Evolutionary conservation across 2,113 vertebrate genomes (phyloP).

Genomic region (Arothron firmamentum): DNA sequence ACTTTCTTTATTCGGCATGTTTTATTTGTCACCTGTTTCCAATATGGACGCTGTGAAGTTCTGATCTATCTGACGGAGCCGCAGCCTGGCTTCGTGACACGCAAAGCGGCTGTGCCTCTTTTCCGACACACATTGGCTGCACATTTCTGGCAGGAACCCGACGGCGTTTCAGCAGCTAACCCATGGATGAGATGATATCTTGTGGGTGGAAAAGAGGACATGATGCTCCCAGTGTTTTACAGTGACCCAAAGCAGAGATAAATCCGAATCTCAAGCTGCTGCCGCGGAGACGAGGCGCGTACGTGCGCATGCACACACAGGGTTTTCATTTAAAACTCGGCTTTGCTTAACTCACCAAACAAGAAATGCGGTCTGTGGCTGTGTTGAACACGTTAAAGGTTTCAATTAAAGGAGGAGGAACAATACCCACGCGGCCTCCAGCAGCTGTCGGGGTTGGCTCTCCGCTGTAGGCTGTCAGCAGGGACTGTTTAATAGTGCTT

Average conservation of each 20-base stretch:
- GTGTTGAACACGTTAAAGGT: constrained; percentile 71
- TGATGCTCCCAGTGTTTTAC: constrained; percentile 73
- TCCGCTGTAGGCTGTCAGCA: constrained; percentile 8
- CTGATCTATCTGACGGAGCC: constrained; percentile 57
- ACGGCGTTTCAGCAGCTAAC: constrained; percentile 72
- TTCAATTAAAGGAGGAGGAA: constrained; percentile 69
- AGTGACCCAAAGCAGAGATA: constrained; percentile 67
- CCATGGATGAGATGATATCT: constrained; percentile 75
- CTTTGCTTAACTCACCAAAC: constrained; percentile 72
- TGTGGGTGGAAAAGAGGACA: constrained; percentile 72
- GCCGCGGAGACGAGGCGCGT: constrained; percentile 29
- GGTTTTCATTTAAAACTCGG: constrained; percentile 70
- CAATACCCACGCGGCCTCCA: constrained; percentile 56
- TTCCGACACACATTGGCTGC: constrained; percentile 67
- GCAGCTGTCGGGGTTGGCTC: constrained; percentile 57
- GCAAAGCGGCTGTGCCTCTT: constrained; percentile 60
- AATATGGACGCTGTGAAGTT: constrained; percentile 72
- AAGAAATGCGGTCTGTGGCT: constrained; percentile 72
- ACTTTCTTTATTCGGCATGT: constrained; percentile 54
- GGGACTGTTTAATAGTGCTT: constrained; percentile 26
- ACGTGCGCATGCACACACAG: constrained; percentile 39
- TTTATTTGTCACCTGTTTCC: constrained; percentile 78
- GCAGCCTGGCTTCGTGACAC: constrained; percentile 62
- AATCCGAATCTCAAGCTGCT: constrained; percentile 60
- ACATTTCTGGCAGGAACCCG: constrained; percentile 76